These are phyloP conservation scores for Acrossocheilus wenchowensis DNA, from an alignment of 2,797 vertebrate species.

Conservation along the genomic window DNA sequence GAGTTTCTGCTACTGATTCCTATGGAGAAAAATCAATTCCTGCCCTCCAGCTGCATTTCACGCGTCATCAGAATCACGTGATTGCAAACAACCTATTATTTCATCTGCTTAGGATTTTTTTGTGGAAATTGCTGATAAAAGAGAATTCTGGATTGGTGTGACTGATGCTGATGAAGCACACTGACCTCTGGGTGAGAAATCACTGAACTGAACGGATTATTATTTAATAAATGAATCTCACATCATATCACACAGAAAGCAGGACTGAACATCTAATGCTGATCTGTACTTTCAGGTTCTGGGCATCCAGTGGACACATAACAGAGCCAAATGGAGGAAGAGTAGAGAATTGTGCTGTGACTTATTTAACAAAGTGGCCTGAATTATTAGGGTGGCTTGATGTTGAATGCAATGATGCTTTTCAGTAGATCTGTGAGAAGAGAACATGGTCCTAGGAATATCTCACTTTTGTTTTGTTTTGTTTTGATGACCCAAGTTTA, in stretches of 20 bases:
- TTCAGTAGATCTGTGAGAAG: conserved; percentile 2
- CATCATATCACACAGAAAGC: neutral
- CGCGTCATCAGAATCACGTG: too few species aligned
- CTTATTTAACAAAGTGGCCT: neutral
- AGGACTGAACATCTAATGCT: neutral
- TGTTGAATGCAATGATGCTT: neutral
- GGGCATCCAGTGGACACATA: neutral
- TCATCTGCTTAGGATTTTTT: too few species aligned
- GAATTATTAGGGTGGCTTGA: neutral
- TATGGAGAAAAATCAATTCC: too few species aligned
- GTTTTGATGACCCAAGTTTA: too few species aligned
- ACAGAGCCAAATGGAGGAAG: too few species aligned
- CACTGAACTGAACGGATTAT: neutral
- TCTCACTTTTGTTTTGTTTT: neutral
- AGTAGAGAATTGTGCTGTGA: too few species aligned
- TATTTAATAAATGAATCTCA: neutral
- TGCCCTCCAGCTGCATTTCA: too few species aligned
- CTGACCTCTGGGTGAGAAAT: neutral
- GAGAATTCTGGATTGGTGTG: neutral
- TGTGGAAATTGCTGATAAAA: neutral
- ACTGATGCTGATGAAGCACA: neutral
- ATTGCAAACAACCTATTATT: too few species aligned
- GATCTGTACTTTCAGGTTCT: neutral
- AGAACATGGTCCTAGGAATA: neutral
- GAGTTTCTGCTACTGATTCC: too few species aligned